Evolutionary conservation across 2,888 invertebrate genomes (phyloP).

Genomic region (Agrochola lychnidis): DNA sequence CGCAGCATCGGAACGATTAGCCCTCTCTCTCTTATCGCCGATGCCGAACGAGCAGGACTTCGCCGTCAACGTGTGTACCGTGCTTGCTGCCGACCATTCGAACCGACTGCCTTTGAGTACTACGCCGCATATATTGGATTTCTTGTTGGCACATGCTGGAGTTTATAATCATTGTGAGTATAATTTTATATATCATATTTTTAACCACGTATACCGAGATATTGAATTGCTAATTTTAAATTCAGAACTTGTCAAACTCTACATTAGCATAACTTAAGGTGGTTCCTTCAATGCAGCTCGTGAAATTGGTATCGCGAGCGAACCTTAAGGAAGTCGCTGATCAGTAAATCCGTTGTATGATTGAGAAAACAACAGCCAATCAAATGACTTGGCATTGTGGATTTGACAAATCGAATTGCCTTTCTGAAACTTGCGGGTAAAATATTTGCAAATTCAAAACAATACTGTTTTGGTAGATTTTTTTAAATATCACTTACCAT

Average conservation of each 20-base stretch:
- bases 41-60: slow-evolving; percentile 99
- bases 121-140: slow-evolving; percentile 96
- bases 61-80: slow-evolving; percentile 98
- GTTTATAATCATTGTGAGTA: slow-evolving; percentile 96
- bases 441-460: no score
- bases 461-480: no score
- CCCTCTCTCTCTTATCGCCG: slow-evolving; percentile 98
- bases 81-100: slow-evolving; percentile 98
- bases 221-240: background rate
- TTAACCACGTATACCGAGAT: no score
- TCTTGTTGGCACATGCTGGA: slow-evolving; percentile 98
- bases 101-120: slow-evolving; percentile 96
- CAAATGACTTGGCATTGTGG: no score
- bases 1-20: slow-evolving; percentile 93
- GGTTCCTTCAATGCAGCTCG: no score
- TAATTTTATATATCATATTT: background rate
- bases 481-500: no score
- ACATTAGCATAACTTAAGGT: background rate
- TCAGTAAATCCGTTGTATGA: background rate
- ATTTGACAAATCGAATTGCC: background rate
- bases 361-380: background rate
- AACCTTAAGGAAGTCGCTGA: no score
- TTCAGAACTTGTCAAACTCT: background rate
- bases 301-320: no score
- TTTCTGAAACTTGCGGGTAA: background rate